phyloP scores from a whole-genome alignment of 2,797 vertebrate genomes.

The Enteromius trimaculatus region DNA sequence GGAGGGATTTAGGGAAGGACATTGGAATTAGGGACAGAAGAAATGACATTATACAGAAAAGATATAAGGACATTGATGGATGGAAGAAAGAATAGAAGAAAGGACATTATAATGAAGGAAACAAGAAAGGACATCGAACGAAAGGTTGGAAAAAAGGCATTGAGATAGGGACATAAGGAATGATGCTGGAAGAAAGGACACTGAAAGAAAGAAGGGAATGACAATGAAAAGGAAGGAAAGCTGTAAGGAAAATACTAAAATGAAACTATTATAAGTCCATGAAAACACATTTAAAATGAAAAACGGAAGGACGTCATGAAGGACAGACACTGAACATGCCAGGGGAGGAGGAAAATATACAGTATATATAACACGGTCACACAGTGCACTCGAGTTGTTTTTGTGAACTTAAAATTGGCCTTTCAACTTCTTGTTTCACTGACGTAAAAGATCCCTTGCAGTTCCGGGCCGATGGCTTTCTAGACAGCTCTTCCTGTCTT shows the following conservation, averaged over 20 bases:
- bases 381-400: slow-evolving; percentile 17
- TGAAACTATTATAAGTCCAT: not conserved
- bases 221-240: not conserved
- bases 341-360: not conserved
- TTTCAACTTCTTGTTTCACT: slow-evolving; percentile 19
- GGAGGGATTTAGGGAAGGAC: not conserved
- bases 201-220: not conserved
- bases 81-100: not conserved
- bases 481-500: slow-evolving; percentile 49
- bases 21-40: not conserved
- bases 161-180: not conserved
- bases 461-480: slow-evolving; percentile 40
- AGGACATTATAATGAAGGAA: not conserved
- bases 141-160: not conserved
- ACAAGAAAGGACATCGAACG: not conserved
- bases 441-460: slow-evolving; percentile 9
- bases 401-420: slow-evolving; percentile 39
- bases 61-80: not conserved
- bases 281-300: not conserved
- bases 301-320: not conserved
- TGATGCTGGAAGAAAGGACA: not conserved
- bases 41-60: not conserved
- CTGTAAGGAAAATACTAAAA: not conserved
- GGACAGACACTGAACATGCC: not conserved
- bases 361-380: slow-evolving; percentile 4